Base-by-base conservation (phyloP, 1,140 invertebrate species). In the Parapsyche elsis region DNA sequence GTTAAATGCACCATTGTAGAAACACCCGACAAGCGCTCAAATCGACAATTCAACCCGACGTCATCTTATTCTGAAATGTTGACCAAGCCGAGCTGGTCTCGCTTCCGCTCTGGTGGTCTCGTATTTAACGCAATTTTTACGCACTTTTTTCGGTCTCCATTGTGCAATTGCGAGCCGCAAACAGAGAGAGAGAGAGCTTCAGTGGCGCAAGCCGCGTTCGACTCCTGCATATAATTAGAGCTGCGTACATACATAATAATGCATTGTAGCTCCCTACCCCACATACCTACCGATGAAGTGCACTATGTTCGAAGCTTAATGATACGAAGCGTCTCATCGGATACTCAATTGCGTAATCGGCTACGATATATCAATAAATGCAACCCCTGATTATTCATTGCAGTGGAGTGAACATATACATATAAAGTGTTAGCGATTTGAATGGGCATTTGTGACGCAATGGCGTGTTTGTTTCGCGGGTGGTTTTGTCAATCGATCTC, bases 61-160 rank as follows among this genome's bases (percentile, higher is more conserved):
- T 38, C 30, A 38, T 16, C 57, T 19, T 19, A 61, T 61, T 21
- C 57, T 61, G 57, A 61, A 61, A 61, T 61, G 57, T 21, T 38
- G 57, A 0, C 16, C 57, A 16, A 9, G 16, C 16, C 2, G 21
- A 19, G 10, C n/a, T 61, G 9, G 21, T 19, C 16, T 9, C 9
- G 9, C 57, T 9, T 0, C 14, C 16, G 9, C 16, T 61, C 16
- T 19, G 30, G 30, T 38, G 30, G 30, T 38, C 30, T 38, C 30
- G 30, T 38, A 38, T 21, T 19, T 16, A 61, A 61, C 57, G 57
- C 16, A 21, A n/a, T 61, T 61, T 61, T 61, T 61, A 9, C 57
- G 21, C n/a, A 19, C 9, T 61, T 38, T 38, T 38, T 61, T 61
- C 16, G 16, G 16, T 2, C 7, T 9, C n/a, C 57, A 21, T 61